Conservation (phyloP, 2,888 invertebrate species). For the Lamproptera curius region DNA sequence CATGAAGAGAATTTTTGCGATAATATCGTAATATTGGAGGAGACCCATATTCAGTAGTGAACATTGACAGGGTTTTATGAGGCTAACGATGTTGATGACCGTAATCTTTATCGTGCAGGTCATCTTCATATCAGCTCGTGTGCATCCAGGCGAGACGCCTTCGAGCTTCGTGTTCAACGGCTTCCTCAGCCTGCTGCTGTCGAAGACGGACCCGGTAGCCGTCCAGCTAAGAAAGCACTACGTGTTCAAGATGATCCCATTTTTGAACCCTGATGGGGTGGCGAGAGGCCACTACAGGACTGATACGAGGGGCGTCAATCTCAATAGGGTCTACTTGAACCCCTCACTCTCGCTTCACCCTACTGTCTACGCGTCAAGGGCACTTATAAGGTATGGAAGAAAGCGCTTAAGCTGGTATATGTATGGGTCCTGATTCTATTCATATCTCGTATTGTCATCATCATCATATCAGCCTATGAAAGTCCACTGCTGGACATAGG, state of each 20-base stretch:
- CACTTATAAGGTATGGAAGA: conserved; percentile 79
- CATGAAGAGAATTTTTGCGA: too few relatives aligned
- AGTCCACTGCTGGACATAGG: too few relatives aligned
- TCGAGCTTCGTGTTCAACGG: conserved; percentile 95
- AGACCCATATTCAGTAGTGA: too few relatives aligned
- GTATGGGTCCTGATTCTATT: too few relatives aligned
- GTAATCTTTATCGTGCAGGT: too few relatives aligned
- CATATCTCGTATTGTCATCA: too few relatives aligned
- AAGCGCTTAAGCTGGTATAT: too few relatives aligned
- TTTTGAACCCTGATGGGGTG: conserved; percentile 95
- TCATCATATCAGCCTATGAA: too few relatives aligned
- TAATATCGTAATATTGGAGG: too few relatives aligned
- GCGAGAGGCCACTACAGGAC: conserved; percentile 91
- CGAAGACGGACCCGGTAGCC: conserved; percentile 86
- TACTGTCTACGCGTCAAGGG: conserved; percentile 90
- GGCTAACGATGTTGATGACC: too few relatives aligned
- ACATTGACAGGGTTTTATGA: too few relatives aligned
- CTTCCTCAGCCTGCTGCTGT: conserved; percentile 87
- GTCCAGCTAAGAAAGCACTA: conserved; percentile 83
- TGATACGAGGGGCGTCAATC: conserved; percentile 91
- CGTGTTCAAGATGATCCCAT: conserved; percentile 94
- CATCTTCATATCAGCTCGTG: conserved; percentile 91
- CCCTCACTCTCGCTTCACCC: conserved; percentile 87
- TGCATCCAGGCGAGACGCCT: conserved; percentile 95
- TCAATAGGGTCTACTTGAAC: conserved; percentile 91